Evolutionary conservation across 2,113 vertebrate species (phyloP).

Genomic region (Cathartes aura): DNA sequence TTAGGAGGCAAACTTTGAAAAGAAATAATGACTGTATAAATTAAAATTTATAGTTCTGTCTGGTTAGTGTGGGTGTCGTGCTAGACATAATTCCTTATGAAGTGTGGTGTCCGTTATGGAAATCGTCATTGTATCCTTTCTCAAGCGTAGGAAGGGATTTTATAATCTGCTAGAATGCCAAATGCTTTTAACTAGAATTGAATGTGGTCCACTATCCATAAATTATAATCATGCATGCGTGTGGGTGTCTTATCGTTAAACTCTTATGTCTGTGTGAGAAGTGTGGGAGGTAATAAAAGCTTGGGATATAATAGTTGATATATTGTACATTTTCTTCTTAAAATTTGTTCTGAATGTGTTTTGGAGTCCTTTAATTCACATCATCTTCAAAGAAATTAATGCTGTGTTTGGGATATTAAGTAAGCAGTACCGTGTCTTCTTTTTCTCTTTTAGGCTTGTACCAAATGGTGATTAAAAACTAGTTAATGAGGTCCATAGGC

Average conservation of each 20-base stretch:
- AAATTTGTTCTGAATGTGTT: neutral
- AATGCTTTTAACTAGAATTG: neutral
- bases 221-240: neutral
- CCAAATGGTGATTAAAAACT: neutral
- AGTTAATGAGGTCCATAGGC: neutral
- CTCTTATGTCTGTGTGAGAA: neutral
- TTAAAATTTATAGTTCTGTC: neutral
- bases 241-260: conserved; percentile 2
- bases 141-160: neutral
- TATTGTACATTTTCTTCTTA: neutral
- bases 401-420: neutral
- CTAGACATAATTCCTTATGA: neutral
- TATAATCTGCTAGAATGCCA: neutral
- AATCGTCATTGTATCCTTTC: neutral
- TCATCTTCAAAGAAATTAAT: neutral
- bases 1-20: neutral
- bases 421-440: neutral
- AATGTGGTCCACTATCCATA: neutral
- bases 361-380: neutral
- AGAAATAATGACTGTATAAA: neutral
- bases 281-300: neutral
- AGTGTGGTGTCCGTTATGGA: neutral
- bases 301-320: neutral
- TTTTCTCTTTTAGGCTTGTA: neutral
- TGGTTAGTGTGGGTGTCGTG: neutral